These are phyloP conservation scores for Chloroceryle amazona DNA, from an alignment of 2,797 vertebrate genomes.

Conservation along the genomic window DNA sequence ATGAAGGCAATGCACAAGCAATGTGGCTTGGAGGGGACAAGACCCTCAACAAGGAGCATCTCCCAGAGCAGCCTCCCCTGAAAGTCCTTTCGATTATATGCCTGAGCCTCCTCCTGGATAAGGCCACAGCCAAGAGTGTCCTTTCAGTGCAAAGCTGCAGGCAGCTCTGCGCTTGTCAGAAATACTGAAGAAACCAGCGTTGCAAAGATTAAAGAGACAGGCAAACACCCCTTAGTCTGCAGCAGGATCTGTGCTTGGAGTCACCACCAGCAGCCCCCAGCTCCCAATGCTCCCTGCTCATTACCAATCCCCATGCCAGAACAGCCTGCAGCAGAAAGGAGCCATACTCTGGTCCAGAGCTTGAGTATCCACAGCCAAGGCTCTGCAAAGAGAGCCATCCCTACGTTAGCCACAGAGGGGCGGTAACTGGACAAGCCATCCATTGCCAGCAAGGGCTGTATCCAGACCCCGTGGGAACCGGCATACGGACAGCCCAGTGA, in stretches of 20 bases:
- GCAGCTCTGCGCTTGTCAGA: background rate
- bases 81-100: rapidly evolving
- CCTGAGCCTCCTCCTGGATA: background rate
- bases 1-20: background rate
- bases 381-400: background rate
- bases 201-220: background rate
- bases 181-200: rapidly evolving
- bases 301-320: rapidly evolving
- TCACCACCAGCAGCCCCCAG: rapidly evolving
- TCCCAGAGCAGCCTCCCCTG: background rate
- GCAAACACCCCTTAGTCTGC: rapidly evolving
- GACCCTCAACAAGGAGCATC: background rate
- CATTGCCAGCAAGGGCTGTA: background rate
- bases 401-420: background rate
- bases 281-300: rapidly evolving
- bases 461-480: rapidly evolving
- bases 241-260: rapidly evolving
- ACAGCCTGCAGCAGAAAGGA: background rate
- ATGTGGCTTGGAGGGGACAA: rapidly evolving
- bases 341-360: background rate
- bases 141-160: background rate
- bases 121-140: background rate
- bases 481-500: background rate
- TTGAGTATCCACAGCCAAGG: rapidly evolving
- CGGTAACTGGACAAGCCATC: background rate